Evolutionary conservation across 2,888 invertebrate genomes (phyloP), one percentile per base, ranked within the genome.

Genomic region (Plagodis pulveraria): DNA sequence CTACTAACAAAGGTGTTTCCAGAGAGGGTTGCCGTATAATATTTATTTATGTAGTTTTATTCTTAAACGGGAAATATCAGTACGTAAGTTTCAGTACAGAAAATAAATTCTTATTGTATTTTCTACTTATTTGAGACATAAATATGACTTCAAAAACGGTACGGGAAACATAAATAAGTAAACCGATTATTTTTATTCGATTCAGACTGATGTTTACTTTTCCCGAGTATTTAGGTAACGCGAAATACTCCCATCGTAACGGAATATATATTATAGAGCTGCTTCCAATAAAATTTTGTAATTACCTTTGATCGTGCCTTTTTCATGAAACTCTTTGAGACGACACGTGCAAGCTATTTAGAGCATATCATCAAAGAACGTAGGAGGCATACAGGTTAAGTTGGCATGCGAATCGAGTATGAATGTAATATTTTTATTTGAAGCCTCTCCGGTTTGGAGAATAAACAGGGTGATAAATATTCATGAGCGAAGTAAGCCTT

Each of bases 401-500:
- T 69, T 71, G 68, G 58, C 62, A 61, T 72, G 58, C 56, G 69
- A 76, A 74, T 77, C 72, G 72, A 70, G 72, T 79, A 73, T 73
- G 71, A 80, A 75, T 73, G 76, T 78, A 73, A 77, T 75, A 75
- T 76, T 78, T 78, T 78, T 75, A 76, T 78, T 71, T 75, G 71
- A 70, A 75, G 72, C 67, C 74, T 74, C 76, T 74, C 76, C 74
- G 73, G 78, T 78, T 81, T 74, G 65, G 67, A 74, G 74, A 77
- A 86, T 86, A 87, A 84, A 84, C 83, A 83, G 73, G 66, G 77
- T 71, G 77, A 85, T 89, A 87, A 89, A 90, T 90, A 89, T 89
- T 87, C 88, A 91, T 89, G 80, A 88, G 79, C 70, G 73, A 77
- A 81, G 84, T 86, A 87, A 87, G 87, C 87, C 87, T 85, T 84